Conservation (phyloP, 2,888 invertebrate genomes). For the Laothoe populi region DNA sequence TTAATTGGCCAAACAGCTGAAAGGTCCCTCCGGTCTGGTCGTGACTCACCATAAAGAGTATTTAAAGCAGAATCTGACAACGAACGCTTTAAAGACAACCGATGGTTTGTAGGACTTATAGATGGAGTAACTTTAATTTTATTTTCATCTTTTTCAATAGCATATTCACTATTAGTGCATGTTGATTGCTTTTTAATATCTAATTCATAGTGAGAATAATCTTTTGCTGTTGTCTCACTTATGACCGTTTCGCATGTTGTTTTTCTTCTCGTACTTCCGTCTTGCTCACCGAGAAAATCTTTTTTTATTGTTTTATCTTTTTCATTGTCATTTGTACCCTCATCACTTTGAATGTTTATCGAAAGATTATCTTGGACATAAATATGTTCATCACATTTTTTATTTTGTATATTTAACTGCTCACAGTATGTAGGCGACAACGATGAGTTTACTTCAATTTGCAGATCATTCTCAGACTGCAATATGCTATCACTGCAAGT, state of each 20-base stretch:
- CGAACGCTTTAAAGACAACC: slow-evolving; percentile 64
- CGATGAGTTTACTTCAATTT: neutral
- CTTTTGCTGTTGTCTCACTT: neutral
- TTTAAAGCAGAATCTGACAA: slow-evolving; percentile 72
- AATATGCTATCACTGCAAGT: neutral
- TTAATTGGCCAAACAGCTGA: slow-evolving; percentile 53
- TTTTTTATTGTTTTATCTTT: neutral
- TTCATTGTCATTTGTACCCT: neutral
- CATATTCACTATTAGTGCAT: neutral
- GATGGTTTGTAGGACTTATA: slow-evolving; percentile 29
- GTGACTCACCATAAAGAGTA: slow-evolving; percentile 38
- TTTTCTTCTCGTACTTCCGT: too few species aligned
- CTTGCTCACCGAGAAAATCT: too few species aligned
- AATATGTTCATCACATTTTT: neutral
- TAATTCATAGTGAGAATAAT: neutral
- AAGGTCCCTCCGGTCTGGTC: slow-evolving; percentile 43
- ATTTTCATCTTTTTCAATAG: slow-evolving; percentile 14
- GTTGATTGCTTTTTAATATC: neutral
- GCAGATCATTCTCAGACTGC: neutral
- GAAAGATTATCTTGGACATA: neutral
- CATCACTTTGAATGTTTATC: neutral
- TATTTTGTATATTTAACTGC: neutral
- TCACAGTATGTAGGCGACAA: neutral
- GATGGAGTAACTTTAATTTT: slow-evolving; percentile 24
- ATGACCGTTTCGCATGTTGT: neutral